Base-by-base conservation (phyloP, 2,113 vertebrate species). In the Grallaria varia region DNA sequence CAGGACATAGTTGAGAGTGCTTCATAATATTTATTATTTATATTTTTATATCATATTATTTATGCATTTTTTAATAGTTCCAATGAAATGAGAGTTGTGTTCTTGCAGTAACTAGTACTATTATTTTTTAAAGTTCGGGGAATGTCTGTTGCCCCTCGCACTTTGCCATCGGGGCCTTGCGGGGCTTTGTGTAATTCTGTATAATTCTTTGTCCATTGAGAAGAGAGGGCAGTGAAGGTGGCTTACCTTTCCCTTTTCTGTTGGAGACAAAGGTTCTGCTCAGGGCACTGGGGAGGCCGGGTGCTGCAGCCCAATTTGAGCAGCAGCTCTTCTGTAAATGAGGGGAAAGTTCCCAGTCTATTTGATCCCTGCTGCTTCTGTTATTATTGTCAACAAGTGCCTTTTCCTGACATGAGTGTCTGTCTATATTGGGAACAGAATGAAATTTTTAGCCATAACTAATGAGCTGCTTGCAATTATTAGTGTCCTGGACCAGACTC, bases 281-380 rank as follows among this genome's bases (percentile, higher is more conserved):
- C 13, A 17, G 47, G 45, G 50, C 35, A 31, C 33, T 14, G 67
- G 33, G 44, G 40, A 44, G 5, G 23, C 4, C 0, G 0, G 5
- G 28, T 42, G 31, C n/a, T 18, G 6, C 42, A 64, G 78, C 40
- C 28, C 21, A 21, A 0, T 33, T 22, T 21, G 52, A 42, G 76
- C 52, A 35, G 73, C 0, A 71, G 42, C 45, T 30, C 40, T 35
- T 42, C 28, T 59, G n/a, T 22, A 62, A 73, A 76, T 28, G 59
- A 81, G 73, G 47, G 82, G 40, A 66, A 84, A 37, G 60, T 77
- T 86, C 79, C 31, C 39, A 1, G 13, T 52, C 42, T 35, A 2
- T 84, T 79, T 82, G 71, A 91, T 91, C 81, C 71, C 58, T 59
- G 28, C 35, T 76, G 81, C 81, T 82, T 87, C 89, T 94, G 74